Evolutionary conservation across 2,888 invertebrate genomes (phyloP).

Genomic region (Punctoribates punctum): DNA sequence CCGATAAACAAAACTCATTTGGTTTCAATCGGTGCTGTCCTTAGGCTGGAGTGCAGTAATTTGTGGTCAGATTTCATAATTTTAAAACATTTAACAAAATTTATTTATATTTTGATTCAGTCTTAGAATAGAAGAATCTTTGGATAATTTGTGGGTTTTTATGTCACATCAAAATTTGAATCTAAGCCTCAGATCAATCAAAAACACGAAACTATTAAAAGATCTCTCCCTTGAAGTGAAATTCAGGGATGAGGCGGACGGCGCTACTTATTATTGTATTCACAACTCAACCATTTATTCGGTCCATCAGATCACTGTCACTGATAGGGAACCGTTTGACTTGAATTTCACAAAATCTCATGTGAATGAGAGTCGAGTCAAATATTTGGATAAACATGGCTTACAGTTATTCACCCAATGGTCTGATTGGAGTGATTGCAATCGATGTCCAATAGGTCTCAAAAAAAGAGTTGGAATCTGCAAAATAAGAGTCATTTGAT

Average conservation of each 20-base stretch:
- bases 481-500: neutral
- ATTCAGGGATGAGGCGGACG: neutral
- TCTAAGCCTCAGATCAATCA: neutral
- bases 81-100: neutral
- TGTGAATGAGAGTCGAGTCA: neutral
- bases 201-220: neutral
- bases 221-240: neutral
- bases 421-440: neutral
- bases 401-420: neutral
- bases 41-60: neutral
- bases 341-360: neutral
- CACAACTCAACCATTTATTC: neutral
- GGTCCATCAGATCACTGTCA: neutral
- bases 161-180: neutral
- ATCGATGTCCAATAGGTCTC: neutral
- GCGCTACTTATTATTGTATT: conserved; percentile 12
- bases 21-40: neutral
- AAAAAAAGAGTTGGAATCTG: conserved; percentile 4
- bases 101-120: neutral
- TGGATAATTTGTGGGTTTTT: conserved; percentile 4
- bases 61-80: neutral
- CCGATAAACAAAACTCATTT: neutral
- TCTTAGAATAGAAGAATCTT: neutral
- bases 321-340: neutral
- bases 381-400: neutral